Percentiles rank a stretch among this genome's conserved stretches.
Conservation (phyloP, 1,140 invertebrate genomes). For the Panagrolaimus sp. region DNA sequence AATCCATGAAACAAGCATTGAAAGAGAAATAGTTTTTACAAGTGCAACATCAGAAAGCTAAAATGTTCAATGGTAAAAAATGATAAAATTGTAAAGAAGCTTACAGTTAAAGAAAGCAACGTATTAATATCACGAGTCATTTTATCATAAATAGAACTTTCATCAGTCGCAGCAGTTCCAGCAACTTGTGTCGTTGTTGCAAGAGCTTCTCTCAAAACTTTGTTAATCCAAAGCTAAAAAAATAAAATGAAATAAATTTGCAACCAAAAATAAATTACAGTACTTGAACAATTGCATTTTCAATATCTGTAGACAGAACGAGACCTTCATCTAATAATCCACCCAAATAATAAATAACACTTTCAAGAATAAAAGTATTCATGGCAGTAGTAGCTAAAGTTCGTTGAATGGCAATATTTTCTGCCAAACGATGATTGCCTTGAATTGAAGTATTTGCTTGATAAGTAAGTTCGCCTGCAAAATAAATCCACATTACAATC, state of each 20-base stretch:
- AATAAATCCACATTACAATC: not conserved
- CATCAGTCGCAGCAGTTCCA: slow-evolving; percentile 30
- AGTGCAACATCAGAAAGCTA: slow-evolving; percentile 9
- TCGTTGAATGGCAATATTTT: slow-evolving; percentile 40
- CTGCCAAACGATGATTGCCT: slow-evolving; percentile 34
- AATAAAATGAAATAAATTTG: no score
- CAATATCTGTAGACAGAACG: slow-evolving; percentile 46
- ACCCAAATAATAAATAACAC: slow-evolving; percentile 47
- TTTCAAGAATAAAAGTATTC: slow-evolving; percentile 46
- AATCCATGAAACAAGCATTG: slow-evolving; percentile 24
- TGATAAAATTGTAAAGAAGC: slow-evolving; percentile 7
- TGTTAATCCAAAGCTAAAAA: slow-evolving; percentile 36
- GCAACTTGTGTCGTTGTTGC: slow-evolving; percentile 40
- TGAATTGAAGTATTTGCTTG: slow-evolving; percentile 23
- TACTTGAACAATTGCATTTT: slow-evolving; percentile 45
- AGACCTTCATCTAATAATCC: slow-evolving; percentile 49
- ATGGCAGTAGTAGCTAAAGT: slow-evolving; percentile 42
- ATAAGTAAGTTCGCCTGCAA: slow-evolving; percentile 27
- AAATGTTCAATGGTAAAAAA: no score
- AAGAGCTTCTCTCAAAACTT: slow-evolving; percentile 40
- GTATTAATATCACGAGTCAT: slow-evolving; percentile 38
- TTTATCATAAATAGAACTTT: slow-evolving; percentile 33
- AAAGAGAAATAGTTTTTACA: slow-evolving; percentile 22
- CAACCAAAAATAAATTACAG: no score
- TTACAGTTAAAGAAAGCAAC: slow-evolving; percentile 40